phyloP scores from a whole-genome alignment of 2,888 invertebrate genomes.

The Drosophila hamatofila region DNA sequence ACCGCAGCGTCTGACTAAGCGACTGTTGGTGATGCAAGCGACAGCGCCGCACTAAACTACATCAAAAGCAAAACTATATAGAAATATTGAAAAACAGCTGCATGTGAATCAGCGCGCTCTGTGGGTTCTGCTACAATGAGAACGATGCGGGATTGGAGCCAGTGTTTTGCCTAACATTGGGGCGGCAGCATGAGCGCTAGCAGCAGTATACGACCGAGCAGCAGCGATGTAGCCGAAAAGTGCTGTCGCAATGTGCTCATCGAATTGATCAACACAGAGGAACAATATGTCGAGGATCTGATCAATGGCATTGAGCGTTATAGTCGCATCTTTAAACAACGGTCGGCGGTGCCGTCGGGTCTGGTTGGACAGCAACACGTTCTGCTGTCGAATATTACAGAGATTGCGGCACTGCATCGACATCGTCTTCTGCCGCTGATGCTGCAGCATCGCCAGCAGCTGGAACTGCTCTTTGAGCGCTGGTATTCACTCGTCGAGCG shows the following conservation, averaged over 20 bases:
- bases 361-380: slow-evolving; percentile 30
- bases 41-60: background rate
- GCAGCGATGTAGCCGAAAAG: slow-evolving; percentile 23
- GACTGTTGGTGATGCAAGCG: background rate
- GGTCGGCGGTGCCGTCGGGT: slow-evolving; percentile 17
- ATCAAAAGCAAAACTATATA: background rate
- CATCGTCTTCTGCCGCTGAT: slow-evolving; percentile 42
- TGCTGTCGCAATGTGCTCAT: slow-evolving; percentile 33
- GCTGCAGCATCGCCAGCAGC: slow-evolving; percentile 36
- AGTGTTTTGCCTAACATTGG: slow-evolving; percentile 22
- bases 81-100: slow-evolving; percentile 26
- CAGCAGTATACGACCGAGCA: background rate
- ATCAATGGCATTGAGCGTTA: slow-evolving; percentile 25
- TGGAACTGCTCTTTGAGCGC: slow-evolving; percentile 31
- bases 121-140: background rate
- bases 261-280: slow-evolving; percentile 47
- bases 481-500: slow-evolving; percentile 40
- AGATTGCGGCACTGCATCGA: slow-evolving; percentile 44
- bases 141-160: background rate
- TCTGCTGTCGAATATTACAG: slow-evolving; percentile 32
- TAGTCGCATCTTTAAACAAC: slow-evolving; percentile 22
- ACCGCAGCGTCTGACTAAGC: slow-evolving; percentile 32
- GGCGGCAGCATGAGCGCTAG: slow-evolving; percentile 15
- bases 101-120: slow-evolving; percentile 11
- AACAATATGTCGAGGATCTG: slow-evolving; percentile 50